A percentile compares a stretch with the other conserved stretches of the same genome.
Conservation (phyloP, 2,888 invertebrate genomes). For the Aphidoletes aphidimyza region DNA sequence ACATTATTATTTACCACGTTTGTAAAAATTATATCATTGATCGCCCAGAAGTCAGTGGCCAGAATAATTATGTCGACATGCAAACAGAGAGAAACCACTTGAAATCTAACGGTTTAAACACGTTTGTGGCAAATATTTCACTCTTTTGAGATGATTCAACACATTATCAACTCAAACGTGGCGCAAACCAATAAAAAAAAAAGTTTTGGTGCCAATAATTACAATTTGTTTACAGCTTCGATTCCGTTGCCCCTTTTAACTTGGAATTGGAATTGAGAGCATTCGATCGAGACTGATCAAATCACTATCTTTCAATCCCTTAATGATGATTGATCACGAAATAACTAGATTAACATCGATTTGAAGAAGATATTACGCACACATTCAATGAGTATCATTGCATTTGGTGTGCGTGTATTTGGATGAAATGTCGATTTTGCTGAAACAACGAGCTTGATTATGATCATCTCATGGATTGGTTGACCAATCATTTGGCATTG, state of each 20-base stretch:
- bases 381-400: no score
- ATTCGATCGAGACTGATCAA: neutral
- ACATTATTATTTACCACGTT: conserved; percentile 35
- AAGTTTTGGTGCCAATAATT: no score
- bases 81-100: neutral
- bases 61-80: conserved; percentile 41
- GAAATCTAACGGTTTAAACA: neutral
- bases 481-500: no score
- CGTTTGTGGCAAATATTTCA: conserved; percentile 2
- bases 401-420: neutral
- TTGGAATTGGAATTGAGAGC: neutral
- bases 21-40: conserved; percentile 10
- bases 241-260: no score
- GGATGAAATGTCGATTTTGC: neutral
- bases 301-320: neutral
- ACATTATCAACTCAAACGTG: neutral
- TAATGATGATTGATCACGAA: conserved; percentile 51
- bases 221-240: neutral
- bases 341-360: conserved; percentile 34
- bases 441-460: no score
- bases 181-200: no score
- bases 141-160: neutral
- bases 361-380: neutral
- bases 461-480: no score
- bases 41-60: conserved; percentile 12